Evolutionary conservation across 2,113 vertebrate genomes (phyloP).

Genomic region (Albula goreensis): DNA sequence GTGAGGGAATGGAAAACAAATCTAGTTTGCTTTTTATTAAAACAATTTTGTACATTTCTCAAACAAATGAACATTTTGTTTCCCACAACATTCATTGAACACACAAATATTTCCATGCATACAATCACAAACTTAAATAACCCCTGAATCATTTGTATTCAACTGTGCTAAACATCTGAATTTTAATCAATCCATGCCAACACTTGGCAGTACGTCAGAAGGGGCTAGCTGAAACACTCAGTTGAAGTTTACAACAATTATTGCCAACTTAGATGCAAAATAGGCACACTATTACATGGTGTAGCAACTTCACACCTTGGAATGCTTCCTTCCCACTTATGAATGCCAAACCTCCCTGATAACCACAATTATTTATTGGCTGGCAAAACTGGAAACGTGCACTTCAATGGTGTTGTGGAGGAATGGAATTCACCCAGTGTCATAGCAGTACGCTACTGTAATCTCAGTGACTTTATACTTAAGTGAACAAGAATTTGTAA

Average conservation of each 20-base stretch:
- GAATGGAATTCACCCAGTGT: neutral
- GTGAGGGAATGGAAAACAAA: conserved; percentile 55
- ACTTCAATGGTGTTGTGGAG: neutral
- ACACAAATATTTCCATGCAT: conserved; percentile 40
- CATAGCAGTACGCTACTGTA: neutral
- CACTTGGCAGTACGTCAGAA: conserved; percentile 73
- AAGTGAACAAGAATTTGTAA: neutral
- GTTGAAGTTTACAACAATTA: neutral
- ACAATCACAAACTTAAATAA: conserved; percentile 70
- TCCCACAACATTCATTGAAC: conserved; percentile 30
- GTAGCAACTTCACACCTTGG: neutral
- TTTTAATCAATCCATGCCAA: conserved; percentile 1
- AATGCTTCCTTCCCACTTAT: neutral
- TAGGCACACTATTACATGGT: neutral
- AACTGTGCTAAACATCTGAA: neutral
- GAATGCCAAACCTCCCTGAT: conserved; percentile 1
- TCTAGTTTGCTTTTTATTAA: conserved; percentile 65
- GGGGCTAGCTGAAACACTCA: conserved; percentile 34
- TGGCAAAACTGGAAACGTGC: neutral
- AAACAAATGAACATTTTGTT: conserved; percentile 26
- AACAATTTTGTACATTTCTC: conserved; percentile 61
- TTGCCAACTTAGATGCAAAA: conserved; percentile 2
- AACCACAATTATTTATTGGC: neutral
- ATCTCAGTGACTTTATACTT: neutral
- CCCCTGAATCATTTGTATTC: conserved; percentile 64